Conservation (phyloP, 1,140 invertebrate genomes). For the Drosophila tsacasi region DNA sequence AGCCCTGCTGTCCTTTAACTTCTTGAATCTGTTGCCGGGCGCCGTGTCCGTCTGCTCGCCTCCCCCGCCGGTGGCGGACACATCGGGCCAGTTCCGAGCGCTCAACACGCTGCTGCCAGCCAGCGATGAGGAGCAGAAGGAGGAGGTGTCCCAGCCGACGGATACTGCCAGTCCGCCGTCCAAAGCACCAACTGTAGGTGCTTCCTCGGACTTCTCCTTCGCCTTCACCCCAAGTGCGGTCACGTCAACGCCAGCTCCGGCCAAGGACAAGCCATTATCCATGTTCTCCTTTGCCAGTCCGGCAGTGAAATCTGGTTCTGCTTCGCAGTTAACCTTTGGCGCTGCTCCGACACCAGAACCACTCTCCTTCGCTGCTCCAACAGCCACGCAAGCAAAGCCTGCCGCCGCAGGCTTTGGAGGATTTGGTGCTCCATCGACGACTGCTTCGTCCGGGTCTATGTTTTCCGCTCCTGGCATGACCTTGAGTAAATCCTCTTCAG, state of each 20-base stretch:
- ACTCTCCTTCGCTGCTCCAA: conserved; percentile 36
- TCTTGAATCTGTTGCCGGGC: conserved; percentile 88
- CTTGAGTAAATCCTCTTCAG: conserved; percentile 2
- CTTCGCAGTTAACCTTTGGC: conserved; percentile 19
- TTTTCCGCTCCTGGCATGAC: conserved; percentile 22
- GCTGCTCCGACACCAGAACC: conserved; percentile 7
- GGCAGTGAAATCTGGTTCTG: conserved; percentile 16
- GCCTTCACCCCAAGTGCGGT: conserved; percentile 65
- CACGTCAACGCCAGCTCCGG: conserved; percentile 69
- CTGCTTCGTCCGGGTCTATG: neutral
- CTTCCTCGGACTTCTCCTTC: conserved; percentile 62
- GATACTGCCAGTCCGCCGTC: neutral
- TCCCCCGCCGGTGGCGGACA: conserved; percentile 86
- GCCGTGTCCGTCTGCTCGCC: conserved; percentile 87
- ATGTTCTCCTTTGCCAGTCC: conserved; percentile 60
- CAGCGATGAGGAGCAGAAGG: conserved; percentile 9
- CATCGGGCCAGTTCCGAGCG: conserved; percentile 81
- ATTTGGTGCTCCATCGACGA: conserved; percentile 15
- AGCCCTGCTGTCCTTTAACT: conserved; percentile 89
- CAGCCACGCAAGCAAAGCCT: neutral
- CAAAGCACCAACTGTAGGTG: neutral
- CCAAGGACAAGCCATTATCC: conserved; percentile 59
- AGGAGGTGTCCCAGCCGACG: neutral
- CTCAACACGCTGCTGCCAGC: conserved; percentile 39
- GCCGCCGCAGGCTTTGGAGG: conserved; percentile 38